A percentile compares a stretch with the other conserved stretches of the same genome.
phyloP scores from a whole-genome alignment of 2,113 vertebrate genomes.

The Petrocephalus microphthalmus region DNA sequence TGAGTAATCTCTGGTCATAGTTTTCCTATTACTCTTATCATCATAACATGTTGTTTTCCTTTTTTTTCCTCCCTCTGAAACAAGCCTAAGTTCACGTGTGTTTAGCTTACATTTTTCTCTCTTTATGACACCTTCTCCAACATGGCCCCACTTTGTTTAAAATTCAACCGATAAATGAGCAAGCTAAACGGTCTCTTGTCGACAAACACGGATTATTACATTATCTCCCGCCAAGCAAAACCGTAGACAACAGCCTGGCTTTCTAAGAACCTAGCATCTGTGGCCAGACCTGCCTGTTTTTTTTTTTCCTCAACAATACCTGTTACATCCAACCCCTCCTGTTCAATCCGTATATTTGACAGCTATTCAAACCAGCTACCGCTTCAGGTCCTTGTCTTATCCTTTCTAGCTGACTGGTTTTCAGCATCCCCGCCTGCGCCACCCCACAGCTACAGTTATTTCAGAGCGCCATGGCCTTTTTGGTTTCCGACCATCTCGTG shows the following conservation, averaged over 20 bases:
- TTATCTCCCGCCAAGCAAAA: background rate
- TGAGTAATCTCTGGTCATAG: background rate
- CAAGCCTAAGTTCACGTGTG: background rate
- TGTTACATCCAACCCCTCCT: background rate
- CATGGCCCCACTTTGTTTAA: background rate
- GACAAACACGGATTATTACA: background rate
- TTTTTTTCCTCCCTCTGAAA: background rate
- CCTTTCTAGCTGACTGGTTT: background rate
- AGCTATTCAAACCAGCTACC: background rate
- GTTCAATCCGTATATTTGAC: background rate
- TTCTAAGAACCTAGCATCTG: background rate
- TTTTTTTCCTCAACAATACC: background rate
- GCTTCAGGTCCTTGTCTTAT: background rate
- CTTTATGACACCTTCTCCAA: background rate
- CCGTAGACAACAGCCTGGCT: constrained; percentile 8
- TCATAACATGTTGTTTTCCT: background rate
- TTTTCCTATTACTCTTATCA: background rate
- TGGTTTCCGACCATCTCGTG: background rate
- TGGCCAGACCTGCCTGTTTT: background rate
- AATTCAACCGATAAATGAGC: background rate
- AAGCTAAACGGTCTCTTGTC: background rate
- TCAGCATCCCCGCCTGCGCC: background rate
- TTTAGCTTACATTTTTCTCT: background rate
- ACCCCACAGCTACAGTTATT: background rate
- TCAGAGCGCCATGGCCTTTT: background rate